Conservation (phyloP, 2,797 vertebrate species). For the Poliocrania exsul region DNA sequence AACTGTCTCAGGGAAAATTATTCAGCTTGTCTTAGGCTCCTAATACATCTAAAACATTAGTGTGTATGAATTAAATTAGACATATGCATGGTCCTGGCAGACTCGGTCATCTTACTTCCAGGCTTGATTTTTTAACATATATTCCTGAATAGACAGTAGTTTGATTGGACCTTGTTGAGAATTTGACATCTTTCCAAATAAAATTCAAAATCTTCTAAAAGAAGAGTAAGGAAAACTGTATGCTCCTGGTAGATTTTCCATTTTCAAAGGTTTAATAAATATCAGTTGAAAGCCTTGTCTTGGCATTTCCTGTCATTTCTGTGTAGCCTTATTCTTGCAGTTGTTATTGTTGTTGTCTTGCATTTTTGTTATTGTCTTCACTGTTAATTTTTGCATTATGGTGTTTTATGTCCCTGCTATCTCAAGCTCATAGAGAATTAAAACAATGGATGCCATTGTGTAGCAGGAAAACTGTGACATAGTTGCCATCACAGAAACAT, state of each 20-base stretch:
- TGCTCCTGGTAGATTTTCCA: not conserved
- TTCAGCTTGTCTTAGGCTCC: not conserved
- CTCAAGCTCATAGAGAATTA: not conserved
- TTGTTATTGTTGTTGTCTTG: not conserved
- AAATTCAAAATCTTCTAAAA: not conserved
- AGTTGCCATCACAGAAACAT: not conserved
- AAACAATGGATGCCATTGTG: not conserved
- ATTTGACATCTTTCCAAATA: not conserved
- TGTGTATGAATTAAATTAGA: not conserved
- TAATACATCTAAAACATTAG: not conserved
- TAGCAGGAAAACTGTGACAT: not conserved
- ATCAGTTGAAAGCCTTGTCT: not conserved
- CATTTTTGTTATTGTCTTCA: not conserved
- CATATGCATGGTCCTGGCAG: fast-evolving
- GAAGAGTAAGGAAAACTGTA: not conserved
- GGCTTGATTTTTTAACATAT: not conserved
- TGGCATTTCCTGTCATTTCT: not conserved
- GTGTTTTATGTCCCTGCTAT: not conserved
- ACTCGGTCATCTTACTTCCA: not conserved
- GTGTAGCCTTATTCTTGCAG: not conserved
- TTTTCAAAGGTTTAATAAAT: not conserved
- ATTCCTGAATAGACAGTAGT: not conserved
- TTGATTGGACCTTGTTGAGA: not conserved
- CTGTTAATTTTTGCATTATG: not conserved
- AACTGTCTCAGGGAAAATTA: not conserved